Conservation (phyloP, 1,140 invertebrate genomes). For the Anadara kagoshimensis region DNA sequence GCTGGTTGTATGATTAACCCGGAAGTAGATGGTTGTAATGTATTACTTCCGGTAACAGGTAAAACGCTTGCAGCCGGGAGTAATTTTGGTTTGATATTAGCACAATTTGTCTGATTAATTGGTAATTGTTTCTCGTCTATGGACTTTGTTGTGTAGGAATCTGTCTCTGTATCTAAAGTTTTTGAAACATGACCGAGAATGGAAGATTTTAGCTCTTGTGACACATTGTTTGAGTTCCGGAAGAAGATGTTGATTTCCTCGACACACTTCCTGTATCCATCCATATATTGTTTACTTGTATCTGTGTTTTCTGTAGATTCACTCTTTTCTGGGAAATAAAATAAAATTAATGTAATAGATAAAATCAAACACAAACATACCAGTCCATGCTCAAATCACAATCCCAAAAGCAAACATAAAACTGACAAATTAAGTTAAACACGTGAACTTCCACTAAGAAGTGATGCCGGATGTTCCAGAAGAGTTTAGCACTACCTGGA, state of each 20-base stretch:
- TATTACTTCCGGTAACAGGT: not conserved
- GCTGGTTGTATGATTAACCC: not conserved
- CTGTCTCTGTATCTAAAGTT: no score
- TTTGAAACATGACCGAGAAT: constrained; percentile 3
- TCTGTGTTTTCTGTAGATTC: not conserved
- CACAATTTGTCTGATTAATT: not conserved
- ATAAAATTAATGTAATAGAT: not conserved
- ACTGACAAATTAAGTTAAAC: no score
- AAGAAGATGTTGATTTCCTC: constrained; percentile 24
- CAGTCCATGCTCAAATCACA: no score
- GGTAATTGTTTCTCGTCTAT: no score
- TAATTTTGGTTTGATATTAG: not conserved
- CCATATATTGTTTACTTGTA: constrained; percentile 5
- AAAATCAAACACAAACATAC: no score
- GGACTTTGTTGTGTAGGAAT: no score
- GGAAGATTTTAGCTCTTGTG: not conserved
- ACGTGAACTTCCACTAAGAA: no score
- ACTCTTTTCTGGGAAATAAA: not conserved
- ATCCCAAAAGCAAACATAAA: no score
- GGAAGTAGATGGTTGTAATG: not conserved
- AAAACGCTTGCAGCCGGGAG: not conserved
- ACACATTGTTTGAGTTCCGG: constrained; percentile 9
- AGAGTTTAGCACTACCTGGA: no score
- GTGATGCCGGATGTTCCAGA: no score
- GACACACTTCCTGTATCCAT: constrained; percentile 24